Evolutionary conservation across 2,113 vertebrate genomes (phyloP).

Genomic region (Macquaria australasica): DNA sequence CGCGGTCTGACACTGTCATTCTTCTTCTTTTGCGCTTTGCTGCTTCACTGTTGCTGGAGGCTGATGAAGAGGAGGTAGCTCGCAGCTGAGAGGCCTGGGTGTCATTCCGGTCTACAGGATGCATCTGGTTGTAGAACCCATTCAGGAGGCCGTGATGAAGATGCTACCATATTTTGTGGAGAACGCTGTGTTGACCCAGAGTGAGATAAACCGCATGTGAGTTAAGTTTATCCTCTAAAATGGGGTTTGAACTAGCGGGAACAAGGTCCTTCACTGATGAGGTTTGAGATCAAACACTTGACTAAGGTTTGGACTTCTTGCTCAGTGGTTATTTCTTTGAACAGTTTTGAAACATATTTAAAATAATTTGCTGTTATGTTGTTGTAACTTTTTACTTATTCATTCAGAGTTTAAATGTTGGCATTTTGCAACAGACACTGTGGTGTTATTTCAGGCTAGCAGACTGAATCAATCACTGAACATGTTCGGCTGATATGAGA

Average conservation of each 20-base stretch:
- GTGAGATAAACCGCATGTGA: constrained; percentile 86
- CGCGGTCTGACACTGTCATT: neutral
- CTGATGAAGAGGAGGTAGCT: constrained; percentile 60
- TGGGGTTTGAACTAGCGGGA: neutral
- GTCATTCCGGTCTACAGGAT: constrained; percentile 72
- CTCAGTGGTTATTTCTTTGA: neutral
- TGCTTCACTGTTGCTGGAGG: constrained; percentile 32
- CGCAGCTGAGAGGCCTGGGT: constrained; percentile 1
- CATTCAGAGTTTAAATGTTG: neutral
- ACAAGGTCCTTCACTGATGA: neutral
- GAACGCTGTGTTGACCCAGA: constrained; percentile 84
- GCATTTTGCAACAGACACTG: neutral
- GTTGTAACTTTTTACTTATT: constrained; percentile 7
- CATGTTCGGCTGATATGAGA: neutral
- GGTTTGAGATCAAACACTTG: neutral
- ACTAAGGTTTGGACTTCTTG: neutral
- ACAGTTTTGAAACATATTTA: neutral
- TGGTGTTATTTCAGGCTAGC: neutral
- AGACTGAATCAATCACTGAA: constrained; percentile 15
- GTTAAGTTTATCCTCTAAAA: constrained; percentile 51
- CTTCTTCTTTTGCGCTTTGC: neutral
- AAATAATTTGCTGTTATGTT: neutral
- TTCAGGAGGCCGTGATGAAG: constrained; percentile 80
- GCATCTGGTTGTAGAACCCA: constrained; percentile 80
- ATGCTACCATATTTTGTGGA: constrained; percentile 86